Evolutionary conservation across 1,140 invertebrate species (phyloP), one percentile per base, ranked within the genome.

Genomic region (Pseudomyrmex pallidus): DNA sequence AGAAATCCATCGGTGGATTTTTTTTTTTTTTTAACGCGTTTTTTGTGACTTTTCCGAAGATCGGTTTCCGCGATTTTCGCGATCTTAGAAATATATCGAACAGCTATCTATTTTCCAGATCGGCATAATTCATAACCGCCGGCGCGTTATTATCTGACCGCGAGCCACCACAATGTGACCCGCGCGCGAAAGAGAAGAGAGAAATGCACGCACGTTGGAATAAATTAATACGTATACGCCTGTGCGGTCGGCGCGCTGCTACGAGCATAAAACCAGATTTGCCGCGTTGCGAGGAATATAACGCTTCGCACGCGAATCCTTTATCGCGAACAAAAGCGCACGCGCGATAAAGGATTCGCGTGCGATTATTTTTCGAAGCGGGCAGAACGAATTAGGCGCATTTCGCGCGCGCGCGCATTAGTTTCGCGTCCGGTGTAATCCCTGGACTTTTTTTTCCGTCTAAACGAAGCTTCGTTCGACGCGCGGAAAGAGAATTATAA

Each of bases 201-300:
- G 63, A 56, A 35, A 77, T 1, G 48, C 46, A 7, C 54, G 15
- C 9, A n/a, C 22, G 35, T 46, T 2, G 35, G 5, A 57, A 78
- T 56, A 67, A 78, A 67, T 78, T 78, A 78, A 78, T 67, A 17
- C n/a, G 64, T 48, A n/a, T 13, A 25, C 25, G 44, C 9, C 5
- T 5, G 66, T 35, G 48, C 46, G 50, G 67, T 25, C 48, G 48
- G 35, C 35, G 35, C 35, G 35, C 74, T 57, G 62, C 50, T 62
- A 64, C 44, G 17, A 77, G 48, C 74, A 66, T 76, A 25, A 76
- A 76, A 78, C 35, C 63, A 56, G 63, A 78, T 78, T 78, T 76
- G 61, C 48, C 35, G 35, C 35, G 17, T 78, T 52, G 13, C 35
- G 52, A 77, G 63, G 35, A 67, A 77, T 48, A 77, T 48, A 44